These are phyloP conservation scores for Polymixis flavicincta DNA, from an alignment of 2,888 invertebrate genomes.

Conservation along the genomic window DNA sequence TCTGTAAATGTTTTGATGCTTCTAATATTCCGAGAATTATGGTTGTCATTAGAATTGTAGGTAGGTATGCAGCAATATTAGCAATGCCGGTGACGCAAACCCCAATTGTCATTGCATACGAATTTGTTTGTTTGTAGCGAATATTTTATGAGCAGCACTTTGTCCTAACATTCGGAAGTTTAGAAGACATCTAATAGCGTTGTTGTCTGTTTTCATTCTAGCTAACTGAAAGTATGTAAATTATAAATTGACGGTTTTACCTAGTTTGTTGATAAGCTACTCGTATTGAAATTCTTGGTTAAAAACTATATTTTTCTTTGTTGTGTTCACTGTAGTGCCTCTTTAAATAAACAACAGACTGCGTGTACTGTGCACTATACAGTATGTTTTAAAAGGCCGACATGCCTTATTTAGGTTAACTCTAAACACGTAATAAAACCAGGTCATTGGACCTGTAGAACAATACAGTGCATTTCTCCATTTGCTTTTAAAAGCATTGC, in stretches of 20 bases:
- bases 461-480: conserved; percentile 58
- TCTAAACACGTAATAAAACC: conserved; percentile 58
- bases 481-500: conserved; percentile 54
- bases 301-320: neutral
- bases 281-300: neutral
- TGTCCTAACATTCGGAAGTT: conserved; percentile 37
- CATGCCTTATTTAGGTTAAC: conserved; percentile 55
- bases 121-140: conserved; percentile 42
- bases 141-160: conserved; percentile 21
- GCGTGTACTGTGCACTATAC: neutral
- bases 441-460: conserved; percentile 56
- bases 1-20: conserved; percentile 19
- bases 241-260: neutral
- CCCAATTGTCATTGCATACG: conserved; percentile 28
- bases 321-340: neutral
- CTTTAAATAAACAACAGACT: neutral
- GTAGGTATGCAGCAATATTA: conserved; percentile 26
- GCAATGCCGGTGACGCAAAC: conserved; percentile 48
- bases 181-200: conserved; percentile 7
- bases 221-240: conserved; percentile 6
- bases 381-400: conserved; percentile 18
- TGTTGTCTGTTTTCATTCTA: conserved; percentile 26
- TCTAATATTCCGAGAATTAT: conserved; percentile 16
- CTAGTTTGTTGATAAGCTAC: neutral
- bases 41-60: conserved; percentile 9